Evolutionary conservation across 2,797 vertebrate genomes (phyloP), one percentile per base, ranked within the genome.

Genomic region (Falco berigora): DNA sequence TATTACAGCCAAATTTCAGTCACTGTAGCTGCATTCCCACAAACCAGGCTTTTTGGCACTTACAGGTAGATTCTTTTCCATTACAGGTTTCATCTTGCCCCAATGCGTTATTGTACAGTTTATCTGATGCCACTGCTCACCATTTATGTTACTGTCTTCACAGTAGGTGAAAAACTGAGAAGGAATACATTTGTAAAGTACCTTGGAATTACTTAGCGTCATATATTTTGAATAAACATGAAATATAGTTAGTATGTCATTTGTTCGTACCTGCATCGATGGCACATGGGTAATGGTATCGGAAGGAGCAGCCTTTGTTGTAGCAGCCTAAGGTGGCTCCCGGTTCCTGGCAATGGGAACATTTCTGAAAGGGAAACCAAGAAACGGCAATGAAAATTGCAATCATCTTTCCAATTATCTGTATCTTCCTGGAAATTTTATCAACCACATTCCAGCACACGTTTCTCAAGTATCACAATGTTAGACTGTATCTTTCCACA

Each of bases 311-410:
- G 98, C 99, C 99, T 99, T 99, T 99, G 97, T 98, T 99, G 98
- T 99, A 99, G 98, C 99, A 99, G 98, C 99, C 99, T 97, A 99
- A 98, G 81, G 99, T 99, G 92, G 99, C 99, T 91, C 99, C 99
- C 1, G 99, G 97, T 98, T 99, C 99, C 98, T 99, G 99, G 97
- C 99, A 99, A 98, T 99, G 98, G 71, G 99, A 99, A 98, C 99
- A 99, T 98, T 98, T 98, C 99, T 99, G 98, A 76, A 97, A 97
- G 63, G 88, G 67, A 96, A 59, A 80, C 44, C 69, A 75, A 92
- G 27, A 95, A 90, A 86, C 3, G 32, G 24, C 38, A 76, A 64
- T 90, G 80, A 90, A 87, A 12, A 67, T 27, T 58, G 53, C 32
- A 85, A 73, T 15, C 5, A 58, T 64, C 75, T 86, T 92, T 82